Base-by-base conservation (phyloP, 1,140 invertebrate species). In the Dryas iulia region DNA sequence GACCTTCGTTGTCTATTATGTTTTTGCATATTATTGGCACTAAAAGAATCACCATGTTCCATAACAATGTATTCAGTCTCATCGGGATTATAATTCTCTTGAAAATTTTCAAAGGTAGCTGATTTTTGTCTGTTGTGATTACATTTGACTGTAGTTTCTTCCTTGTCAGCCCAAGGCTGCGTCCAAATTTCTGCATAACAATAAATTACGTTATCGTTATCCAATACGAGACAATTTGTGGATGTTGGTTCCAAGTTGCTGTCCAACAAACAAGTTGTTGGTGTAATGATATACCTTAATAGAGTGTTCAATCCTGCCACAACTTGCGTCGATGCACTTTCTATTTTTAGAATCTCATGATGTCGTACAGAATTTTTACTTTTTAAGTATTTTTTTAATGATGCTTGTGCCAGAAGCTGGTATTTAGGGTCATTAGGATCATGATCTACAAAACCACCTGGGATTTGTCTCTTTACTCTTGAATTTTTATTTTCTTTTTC, bases 351-450 rank as follows among this genome's bases (percentile, higher is more conserved):
- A 11, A 78, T 52, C 65, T 59, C 23, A 31, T 71, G 66, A 6
- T 24, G 12, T 57, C 64, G 4, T 10, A 25, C 25, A 24, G 18
- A 63, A 18, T 63, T 66, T 14, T 18, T 54, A n/a, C 59, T 35
- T 57, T 39, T 11, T 3, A 64, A 24, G 12, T 73, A 82, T 62
- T 81, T 70, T 28, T 69, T 54, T 25, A 81, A 67, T 12, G 78
- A 82, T 60, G 76, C 64, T 4, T 65, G 23, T 5, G 81, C 78
- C 25, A 82, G 23, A 3, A 23, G 2, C 31, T 33, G 58, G 53
- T 73, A 82, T 10, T 68, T 24, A 10, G 67, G 65, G 14, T 77
- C 59, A 7, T 54, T 71, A 10, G 69, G 57, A 63, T 76, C 59
- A 30, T 72, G 6, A 59, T 76, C 67, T 3, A 4, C 56, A 25